Conservation (phyloP, 2,797 vertebrate species). For the Steatocranus sp. region DNA sequence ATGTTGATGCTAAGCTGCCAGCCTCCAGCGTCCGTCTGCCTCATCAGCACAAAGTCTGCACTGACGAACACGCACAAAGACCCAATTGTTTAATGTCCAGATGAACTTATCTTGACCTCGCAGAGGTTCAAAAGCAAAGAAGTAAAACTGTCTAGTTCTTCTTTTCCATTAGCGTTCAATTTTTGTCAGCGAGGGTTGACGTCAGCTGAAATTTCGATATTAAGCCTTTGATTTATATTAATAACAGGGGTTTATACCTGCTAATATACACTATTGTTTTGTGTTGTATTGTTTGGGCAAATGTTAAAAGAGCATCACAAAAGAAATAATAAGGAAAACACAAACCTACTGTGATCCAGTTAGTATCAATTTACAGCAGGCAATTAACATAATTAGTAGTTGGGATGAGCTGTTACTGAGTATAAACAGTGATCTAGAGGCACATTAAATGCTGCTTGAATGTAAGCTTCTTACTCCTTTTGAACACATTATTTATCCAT, state of each 20-base stretch:
- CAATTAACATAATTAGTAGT: not conserved
- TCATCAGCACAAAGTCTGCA: slow-evolving; percentile 45
- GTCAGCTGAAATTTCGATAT: not conserved
- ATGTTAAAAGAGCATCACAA: not conserved
- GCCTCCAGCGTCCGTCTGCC: slow-evolving; percentile 21
- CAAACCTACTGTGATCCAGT: not conserved
- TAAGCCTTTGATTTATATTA: not conserved
- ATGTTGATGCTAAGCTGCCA: not conserved
- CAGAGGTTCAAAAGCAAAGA: not conserved
- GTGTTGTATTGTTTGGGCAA: not conserved
- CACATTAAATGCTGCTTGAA: not conserved
- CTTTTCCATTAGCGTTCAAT: not conserved
- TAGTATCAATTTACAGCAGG: not conserved
- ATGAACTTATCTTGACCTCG: slow-evolving; percentile 12
- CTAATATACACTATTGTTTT: not conserved
- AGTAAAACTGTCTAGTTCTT: not conserved
- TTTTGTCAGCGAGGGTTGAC: not conserved
- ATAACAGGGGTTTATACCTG: not conserved
- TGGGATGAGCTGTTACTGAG: not conserved
- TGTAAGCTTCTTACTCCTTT: not conserved
- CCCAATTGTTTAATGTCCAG: not conserved
- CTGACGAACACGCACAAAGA: slow-evolving; percentile 6
- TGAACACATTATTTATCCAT: not conserved
- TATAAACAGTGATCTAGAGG: not conserved
- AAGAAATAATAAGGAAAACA: not conserved